These are phyloP conservation scores for Polyommatus iphigenia DNA, from an alignment of 2,888 invertebrate genomes.

Conservation along the genomic window DNA sequence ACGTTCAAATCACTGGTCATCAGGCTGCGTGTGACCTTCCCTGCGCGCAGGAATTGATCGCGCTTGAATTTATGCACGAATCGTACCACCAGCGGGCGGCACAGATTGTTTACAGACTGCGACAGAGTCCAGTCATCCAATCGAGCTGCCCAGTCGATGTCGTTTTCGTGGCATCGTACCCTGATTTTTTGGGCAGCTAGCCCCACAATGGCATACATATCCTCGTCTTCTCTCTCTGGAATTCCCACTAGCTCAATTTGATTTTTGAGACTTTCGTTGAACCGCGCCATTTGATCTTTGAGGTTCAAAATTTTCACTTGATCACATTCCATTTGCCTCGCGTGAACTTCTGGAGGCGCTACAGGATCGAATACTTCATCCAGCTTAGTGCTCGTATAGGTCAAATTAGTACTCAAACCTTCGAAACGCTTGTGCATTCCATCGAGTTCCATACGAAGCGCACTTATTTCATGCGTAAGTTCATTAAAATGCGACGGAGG, in stretches of 20 bases:
- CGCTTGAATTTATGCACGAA: slow-evolving; percentile 7
- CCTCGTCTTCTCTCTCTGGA: not conserved
- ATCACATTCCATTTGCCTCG: not conserved
- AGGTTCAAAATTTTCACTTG: not conserved
- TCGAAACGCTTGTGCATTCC: not conserved
- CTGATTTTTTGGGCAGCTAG: not conserved
- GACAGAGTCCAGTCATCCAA: not conserved
- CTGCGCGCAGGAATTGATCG: slow-evolving; percentile 26
- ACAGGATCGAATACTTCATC: not conserved
- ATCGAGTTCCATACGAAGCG: not conserved
- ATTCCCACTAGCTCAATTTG: not conserved
- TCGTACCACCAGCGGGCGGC: slow-evolving; percentile 21
- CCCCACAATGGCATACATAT: not conserved
- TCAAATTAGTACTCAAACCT: not conserved
- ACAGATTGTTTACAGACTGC: not conserved
- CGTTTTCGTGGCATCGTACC: not conserved
- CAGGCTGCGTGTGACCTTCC: slow-evolving; percentile 7
- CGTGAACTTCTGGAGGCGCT: not conserved
- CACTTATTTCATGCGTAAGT: not conserved
- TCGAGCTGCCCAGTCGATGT: slow-evolving; percentile 12
- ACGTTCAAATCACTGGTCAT: slow-evolving; percentile 18
- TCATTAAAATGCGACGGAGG: not conserved
- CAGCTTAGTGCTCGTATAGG: not conserved
- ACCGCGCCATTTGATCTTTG: not conserved
- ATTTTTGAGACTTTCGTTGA: not conserved